Base-by-base conservation (phyloP, 2,113 vertebrate species). In the Scartelaos histophorus region DNA sequence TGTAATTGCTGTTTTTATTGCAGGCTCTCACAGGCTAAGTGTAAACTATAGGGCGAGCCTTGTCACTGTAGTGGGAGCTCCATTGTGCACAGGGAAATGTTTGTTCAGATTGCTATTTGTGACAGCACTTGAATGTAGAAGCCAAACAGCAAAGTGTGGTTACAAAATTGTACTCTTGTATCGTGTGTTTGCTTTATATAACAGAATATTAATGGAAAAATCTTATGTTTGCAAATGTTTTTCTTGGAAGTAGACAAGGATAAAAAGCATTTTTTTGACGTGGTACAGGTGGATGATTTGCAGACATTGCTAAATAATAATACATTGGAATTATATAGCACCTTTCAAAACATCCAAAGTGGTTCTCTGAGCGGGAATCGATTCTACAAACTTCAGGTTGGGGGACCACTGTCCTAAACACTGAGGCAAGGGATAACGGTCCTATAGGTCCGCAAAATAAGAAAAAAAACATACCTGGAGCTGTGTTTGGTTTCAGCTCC, bases 1-100 rank as follows among this genome's bases (percentile, higher is more conserved):
- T 4, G 88, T 89, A 89, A 90, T 90, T 89, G 84, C 75, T 69
- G 65, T 85, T 87, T 91, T 86, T 87, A 87, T 85, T 87, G 83
- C 84, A 54, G 80, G 74, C 81, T 88, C 83, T 86, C 79, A 83
- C 67, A 66, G 75, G 73, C 82, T 86, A 61, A 89, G 85, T 83
- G 87, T 87, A 89, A 83, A 77, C 83, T 86, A 84, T 75, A 85
- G 81, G 74, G 69, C 80, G 75, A 83, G 78, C 67, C 66, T 76
- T 1, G 47, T 67, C 70, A 62, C 74, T 65, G 70, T 60, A 66
- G 70, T 79, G 71, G 61, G 84, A 81, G 77, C 77, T 74, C 62
- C 76, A 79, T 70, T 43, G 19, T 69, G 57, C 60, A 35, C 61
- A 69, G 76, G 74, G 65, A 83, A 85, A 81, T 79, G 74, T 79